A percentile compares a stretch with the other conserved stretches of the same genome.
phyloP scores from a whole-genome alignment of 1,140 invertebrate genomes.

The Batillaria attramentaria region DNA sequence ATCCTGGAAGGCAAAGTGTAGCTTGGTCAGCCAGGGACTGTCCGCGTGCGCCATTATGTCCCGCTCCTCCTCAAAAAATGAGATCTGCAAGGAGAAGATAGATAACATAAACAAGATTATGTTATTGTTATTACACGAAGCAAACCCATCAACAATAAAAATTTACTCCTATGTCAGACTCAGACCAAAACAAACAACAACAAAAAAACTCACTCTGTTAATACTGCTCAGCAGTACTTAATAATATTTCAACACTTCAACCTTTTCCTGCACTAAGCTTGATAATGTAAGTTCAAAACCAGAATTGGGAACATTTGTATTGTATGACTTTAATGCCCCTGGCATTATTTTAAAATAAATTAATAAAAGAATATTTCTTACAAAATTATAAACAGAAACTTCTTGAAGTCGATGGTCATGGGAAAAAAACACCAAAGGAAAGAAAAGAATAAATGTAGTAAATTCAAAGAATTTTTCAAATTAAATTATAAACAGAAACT shows the following conservation, averaged over 20 bases:
- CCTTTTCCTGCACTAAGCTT: no score
- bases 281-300: no score
- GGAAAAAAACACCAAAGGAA: background rate
- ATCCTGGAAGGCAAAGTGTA: constrained; percentile 95
- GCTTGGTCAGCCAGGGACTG: constrained; percentile 87
- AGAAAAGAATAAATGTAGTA: background rate
- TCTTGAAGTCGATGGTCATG: constrained; percentile 1
- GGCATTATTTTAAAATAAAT: no score
- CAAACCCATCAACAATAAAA: background rate
- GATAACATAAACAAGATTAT: background rate
- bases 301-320: no score
- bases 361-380: no score
- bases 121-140: background rate
- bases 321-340: no score
- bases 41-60: constrained; percentile 67
- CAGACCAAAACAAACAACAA: background rate
- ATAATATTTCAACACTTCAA: no score
- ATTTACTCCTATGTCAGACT: background rate
- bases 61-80: constrained; percentile 68
- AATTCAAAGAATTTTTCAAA: background rate
- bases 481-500: no score
- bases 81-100: constrained; percentile 71
- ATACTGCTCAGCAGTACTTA: no score
- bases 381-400: no score
- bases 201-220: constrained; percentile 5